Percentiles rank a stretch among this genome's conserved stretches.
Conservation (phyloP, 2,888 invertebrate genomes). For the Myopa testacea region DNA sequence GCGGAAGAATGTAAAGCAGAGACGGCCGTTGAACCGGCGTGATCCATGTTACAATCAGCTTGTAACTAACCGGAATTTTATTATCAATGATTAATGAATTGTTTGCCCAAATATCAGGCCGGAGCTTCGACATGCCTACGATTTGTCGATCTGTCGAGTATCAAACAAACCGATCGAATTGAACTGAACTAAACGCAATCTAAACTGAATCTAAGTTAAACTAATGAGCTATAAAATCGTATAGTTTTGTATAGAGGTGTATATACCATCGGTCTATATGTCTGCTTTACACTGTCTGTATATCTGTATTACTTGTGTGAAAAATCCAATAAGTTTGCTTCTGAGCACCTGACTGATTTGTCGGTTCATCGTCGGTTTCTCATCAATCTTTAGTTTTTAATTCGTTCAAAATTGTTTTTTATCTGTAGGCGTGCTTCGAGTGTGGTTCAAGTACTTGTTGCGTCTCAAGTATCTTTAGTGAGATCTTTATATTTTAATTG, state of each 20-base stretch:
- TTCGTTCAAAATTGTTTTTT: too few relatives aligned
- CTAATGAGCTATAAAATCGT: not conserved
- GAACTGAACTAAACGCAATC: not conserved
- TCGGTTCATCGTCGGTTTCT: not conserved
- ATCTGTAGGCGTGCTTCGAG: too few relatives aligned
- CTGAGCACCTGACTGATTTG: not conserved
- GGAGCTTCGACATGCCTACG: not conserved
- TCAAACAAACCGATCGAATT: not conserved
- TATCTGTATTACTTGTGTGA: too few relatives aligned
- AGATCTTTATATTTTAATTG: too few relatives aligned
- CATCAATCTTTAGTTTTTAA: not conserved
- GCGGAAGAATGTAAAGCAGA: not conserved
- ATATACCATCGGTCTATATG: not conserved
- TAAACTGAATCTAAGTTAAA: not conserved
- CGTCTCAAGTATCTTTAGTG: too few relatives aligned
- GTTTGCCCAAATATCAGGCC: constrained; percentile 54
- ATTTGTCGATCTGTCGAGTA: not conserved
- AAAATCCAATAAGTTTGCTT: not conserved
- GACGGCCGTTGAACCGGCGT: not conserved
- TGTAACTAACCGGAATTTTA: constrained; percentile 50
- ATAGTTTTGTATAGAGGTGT: too few relatives aligned
- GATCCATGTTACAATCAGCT: not conserved
- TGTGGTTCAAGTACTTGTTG: too few relatives aligned
- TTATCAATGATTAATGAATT: constrained; percentile 63
- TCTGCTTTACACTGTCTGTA: not conserved